Base-by-base conservation (phyloP, 2,113 vertebrate species). In the Okapia johnstoni region DNA sequence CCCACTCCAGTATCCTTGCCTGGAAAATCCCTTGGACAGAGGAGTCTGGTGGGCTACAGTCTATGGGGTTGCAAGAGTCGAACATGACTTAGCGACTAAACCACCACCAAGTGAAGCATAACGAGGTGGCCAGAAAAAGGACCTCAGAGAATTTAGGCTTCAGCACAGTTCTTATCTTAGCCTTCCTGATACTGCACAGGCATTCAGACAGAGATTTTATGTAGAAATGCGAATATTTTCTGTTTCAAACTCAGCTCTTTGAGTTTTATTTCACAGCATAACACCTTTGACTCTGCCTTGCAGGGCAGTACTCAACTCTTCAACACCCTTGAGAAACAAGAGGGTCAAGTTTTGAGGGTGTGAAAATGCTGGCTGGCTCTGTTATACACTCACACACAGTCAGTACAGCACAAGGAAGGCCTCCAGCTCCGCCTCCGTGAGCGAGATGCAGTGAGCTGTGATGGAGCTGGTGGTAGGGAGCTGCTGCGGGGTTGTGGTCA, bases 261-360 rank as follows among this genome's bases (percentile, higher is more conserved):
- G 17, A 73, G 58, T 85, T 96, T 84, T 86, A 66, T 84, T 93
- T 97, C 58, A 83, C 66, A 94, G 17, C 36, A 36, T 58, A 90
- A 90, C 88, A 88, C 80, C 54, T 93, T 85, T 21, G 14, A 9
- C 28, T 95, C 88, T 76, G 61, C 25, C 66, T 61, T 13, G 13
- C 52, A 55, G 36, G 16, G 13, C 14, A 50, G 63, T 28, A 60
- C 28, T 92, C 61, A 28, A 46, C 25, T 92, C 28, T 79, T 60
- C 17, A 73, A 76, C 25, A n/a, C 30, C 52, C 83, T 10, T 52
- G 80, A 50, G 54, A 70, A 87, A 85, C 16, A 58, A 94, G 46
- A 21, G 81, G 73, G 79, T 92, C 76, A 76, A 46, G 46, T 30
- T 73, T 36, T n/a, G 46, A 40, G 88, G 30, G 58, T 90, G 60